These are phyloP conservation scores for Aphrophora alni DNA, from an alignment of 2,888 invertebrate species.

Conservation along the genomic window DNA sequence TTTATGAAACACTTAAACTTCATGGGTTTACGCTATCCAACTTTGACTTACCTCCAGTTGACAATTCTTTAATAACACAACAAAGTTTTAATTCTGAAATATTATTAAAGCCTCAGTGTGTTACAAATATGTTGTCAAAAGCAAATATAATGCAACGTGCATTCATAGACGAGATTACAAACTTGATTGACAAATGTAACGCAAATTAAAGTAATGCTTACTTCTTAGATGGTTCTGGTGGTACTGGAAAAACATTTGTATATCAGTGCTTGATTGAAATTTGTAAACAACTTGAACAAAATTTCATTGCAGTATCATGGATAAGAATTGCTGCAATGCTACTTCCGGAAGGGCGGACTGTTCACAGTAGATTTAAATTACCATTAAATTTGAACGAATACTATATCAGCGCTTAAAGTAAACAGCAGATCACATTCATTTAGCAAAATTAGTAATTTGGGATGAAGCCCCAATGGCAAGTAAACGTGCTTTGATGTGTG, in stretches of 20 bases:
- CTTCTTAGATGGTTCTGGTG: slow-evolving; percentile 53
- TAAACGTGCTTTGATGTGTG: slow-evolving; percentile 44
- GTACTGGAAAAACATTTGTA: slow-evolving; percentile 55
- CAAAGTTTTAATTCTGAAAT: not conserved
- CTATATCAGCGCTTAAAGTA: slow-evolving; percentile 44
- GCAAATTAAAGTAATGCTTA: slow-evolving; percentile 21
- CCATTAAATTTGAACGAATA: slow-evolving; percentile 44
- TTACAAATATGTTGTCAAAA: not conserved
- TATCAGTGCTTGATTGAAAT: slow-evolving; percentile 42
- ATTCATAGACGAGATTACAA: not conserved
- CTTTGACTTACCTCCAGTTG: not conserved
- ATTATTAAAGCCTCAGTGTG: too few relatives aligned
- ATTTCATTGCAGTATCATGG: slow-evolving; percentile 42
- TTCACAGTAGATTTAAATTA: slow-evolving; percentile 50
- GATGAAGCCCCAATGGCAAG: slow-evolving; percentile 47
- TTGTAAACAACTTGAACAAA: not conserved
- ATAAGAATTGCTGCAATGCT: slow-evolving; percentile 47
- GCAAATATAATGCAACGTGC: slow-evolving; percentile 43
- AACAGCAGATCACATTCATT: slow-evolving; percentile 41
- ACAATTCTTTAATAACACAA: slow-evolving; percentile 9
- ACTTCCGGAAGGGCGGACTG: slow-evolving; percentile 50
- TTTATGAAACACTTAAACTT: slow-evolving; percentile 18
- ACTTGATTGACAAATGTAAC: slow-evolving; percentile 41
- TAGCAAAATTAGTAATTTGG: slow-evolving; percentile 38
- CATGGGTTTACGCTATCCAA: not conserved